A percentile compares a stretch with the other conserved stretches of the same genome.
These are phyloP conservation scores for Nicator chloris DNA, from an alignment of 2,113 vertebrate species.

Conservation along the genomic window DNA sequence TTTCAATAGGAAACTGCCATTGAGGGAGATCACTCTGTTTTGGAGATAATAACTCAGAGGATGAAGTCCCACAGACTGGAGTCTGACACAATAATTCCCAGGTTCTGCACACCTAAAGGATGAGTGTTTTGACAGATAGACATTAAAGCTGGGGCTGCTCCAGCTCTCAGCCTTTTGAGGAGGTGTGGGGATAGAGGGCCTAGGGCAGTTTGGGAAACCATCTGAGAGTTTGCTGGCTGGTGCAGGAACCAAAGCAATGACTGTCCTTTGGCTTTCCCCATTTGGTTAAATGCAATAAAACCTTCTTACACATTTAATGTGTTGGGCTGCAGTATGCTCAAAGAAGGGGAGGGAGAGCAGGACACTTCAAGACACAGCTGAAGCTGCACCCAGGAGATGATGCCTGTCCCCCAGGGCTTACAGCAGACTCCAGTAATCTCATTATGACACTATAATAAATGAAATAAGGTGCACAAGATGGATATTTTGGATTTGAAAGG, in stretches of 20 bases:
- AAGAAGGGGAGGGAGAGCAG: not conserved
- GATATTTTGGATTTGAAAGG: not conserved
- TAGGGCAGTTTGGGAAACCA: not conserved
- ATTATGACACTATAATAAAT: not conserved
- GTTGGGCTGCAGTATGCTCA: not conserved
- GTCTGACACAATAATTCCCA: not conserved
- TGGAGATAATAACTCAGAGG: not conserved
- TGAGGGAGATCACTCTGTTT: not conserved
- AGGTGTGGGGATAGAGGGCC: not conserved
- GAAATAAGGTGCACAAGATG: not conserved
- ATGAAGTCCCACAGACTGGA: not conserved
- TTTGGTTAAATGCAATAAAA: not conserved
- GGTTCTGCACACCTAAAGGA: accelerated
- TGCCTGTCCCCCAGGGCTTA: not conserved
- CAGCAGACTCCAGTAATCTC: not conserved
- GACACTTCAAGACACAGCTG: not conserved
- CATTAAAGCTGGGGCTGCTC: not conserved
- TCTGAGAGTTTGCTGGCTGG: not conserved
- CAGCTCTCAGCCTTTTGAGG: not conserved
- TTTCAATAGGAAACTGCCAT: not conserved
- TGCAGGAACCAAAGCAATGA: not conserved
- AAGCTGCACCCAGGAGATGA: not conserved
- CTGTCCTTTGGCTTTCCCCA: not conserved
- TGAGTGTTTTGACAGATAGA: accelerated
- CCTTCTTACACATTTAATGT: not conserved